Evolutionary conservation across 1,140 invertebrate species (phyloP).

Genomic region (Polypedilum vanderplanki): DNA sequence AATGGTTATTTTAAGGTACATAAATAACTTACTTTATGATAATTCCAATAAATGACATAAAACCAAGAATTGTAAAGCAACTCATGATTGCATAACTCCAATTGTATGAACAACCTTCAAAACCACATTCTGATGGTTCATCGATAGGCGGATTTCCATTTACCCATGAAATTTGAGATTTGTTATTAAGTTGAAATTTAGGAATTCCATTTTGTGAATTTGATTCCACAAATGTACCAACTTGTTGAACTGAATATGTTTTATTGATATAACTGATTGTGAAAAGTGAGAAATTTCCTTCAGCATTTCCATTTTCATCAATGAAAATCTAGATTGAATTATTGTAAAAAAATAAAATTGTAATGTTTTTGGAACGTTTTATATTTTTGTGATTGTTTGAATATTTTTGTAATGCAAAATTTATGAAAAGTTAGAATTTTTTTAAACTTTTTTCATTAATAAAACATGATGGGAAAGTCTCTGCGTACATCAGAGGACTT

Average conservation of each 20-base stretch:
- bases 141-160: conserved; percentile 58
- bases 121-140: conserved; percentile 65
- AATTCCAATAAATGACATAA: neutral
- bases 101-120: conserved; percentile 51
- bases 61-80: neutral
- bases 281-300: conserved; percentile 84
- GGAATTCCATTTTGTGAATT: neutral
- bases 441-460: no score
- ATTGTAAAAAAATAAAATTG: no score
- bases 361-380: no score
- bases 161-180: conserved; percentile 64
- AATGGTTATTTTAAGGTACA: no score
- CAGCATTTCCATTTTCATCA: conserved; percentile 80
- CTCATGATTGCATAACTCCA: neutral
- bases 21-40: no score
- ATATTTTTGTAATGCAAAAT: no score
- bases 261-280: conserved; percentile 51
- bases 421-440: no score
- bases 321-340: conserved; percentile 78
- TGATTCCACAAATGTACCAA: conserved; percentile 61
- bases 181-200: conserved; percentile 44
- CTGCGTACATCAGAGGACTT: no score
- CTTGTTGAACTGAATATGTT: conserved; percentile 55
- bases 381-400: no score
- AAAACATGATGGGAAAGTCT: no score